phyloP scores from a whole-genome alignment of 2,888 invertebrate species.

The Stratiomys singularior region DNA sequence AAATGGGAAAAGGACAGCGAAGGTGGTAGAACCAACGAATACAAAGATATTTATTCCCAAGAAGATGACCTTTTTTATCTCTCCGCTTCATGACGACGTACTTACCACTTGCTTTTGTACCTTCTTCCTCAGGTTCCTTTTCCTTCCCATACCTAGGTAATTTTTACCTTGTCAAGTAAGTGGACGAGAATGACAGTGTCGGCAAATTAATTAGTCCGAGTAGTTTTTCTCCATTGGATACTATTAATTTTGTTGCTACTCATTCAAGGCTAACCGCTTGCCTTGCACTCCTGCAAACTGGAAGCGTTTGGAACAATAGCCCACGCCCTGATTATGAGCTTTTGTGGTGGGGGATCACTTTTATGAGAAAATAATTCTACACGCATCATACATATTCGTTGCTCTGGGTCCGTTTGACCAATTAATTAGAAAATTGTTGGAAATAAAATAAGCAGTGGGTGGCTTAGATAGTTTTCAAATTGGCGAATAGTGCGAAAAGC shows the following conservation, averaged over 20 bases:
- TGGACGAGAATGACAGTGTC: constrained; percentile 31
- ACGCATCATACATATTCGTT: background rate
- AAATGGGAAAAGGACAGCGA: background rate
- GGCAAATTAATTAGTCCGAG: constrained; percentile 38
- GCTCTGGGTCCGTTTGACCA: background rate
- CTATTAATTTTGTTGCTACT: constrained; percentile 28
- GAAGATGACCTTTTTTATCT: background rate
- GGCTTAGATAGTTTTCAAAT: too few relatives aligned
- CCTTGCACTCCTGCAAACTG: background rate
- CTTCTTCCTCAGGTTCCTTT: background rate
- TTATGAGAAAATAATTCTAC: background rate
- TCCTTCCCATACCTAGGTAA: background rate
- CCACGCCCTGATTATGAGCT: constrained; percentile 9
- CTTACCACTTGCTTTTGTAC: background rate
- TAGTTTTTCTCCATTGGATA: constrained; percentile 35
- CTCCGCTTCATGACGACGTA: background rate
- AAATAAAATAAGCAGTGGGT: background rate
- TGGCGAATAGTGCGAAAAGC: too few relatives aligned
- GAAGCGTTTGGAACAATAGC: background rate
- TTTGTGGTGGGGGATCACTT: background rate
- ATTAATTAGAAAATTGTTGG: constrained; percentile 38
- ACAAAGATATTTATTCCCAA: background rate
- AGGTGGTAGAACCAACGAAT: background rate
- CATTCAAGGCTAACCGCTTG: background rate
- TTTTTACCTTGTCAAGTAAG: constrained; percentile 33